Evolutionary conservation across 2,888 invertebrate species (phyloP), one percentile per base, ranked within the genome.

Genomic region (Acanthoscelides obtectus): DNA sequence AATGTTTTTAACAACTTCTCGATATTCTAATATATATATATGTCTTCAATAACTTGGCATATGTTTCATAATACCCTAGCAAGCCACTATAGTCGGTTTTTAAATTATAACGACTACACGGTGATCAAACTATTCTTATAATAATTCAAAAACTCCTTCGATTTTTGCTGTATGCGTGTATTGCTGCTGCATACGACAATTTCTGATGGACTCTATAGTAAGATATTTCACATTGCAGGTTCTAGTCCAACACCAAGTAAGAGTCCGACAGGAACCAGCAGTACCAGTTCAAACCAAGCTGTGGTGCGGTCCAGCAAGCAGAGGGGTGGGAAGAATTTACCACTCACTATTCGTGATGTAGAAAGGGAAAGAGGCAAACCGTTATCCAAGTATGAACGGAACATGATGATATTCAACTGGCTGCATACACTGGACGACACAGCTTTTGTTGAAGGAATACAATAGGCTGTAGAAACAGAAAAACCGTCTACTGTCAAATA

Each of bases 371-470:
- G 94, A 0, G 94, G 95, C 0, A 92, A 94, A 73, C 94, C 95
- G 0, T 87, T 95, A 17, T 93, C 94, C n/a, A 94, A 94, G 80
- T 95, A 94, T 85, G 95, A 95, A 81, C 86, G 95, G n/a, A 96
- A 97, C 85, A 94, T 96, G 92, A 95, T 96, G 93, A 96, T 96
- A 72, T 96, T 96, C 86, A 96, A 96, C 85, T 97, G 96, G 96
- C 88, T 97, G 0, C 95, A 96, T 83, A 94, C 94, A 0, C 88
- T 96, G 21, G 94, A 95, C 82, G 94, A 95, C 77, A 89, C 90
- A 0, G 89, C 89, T 45, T 87, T 86, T 75, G 85, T 85, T 27
- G 89, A 88, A 78, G 86, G 86, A 1, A 82, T 86, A 67, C 85
- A 85, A 76, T 86, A 80, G 74, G n/a, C 12, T 67, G 67, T 67